Base-by-base conservation (phyloP, 2,113 vertebrate genomes). In the Sakesphorus luctuosus region DNA sequence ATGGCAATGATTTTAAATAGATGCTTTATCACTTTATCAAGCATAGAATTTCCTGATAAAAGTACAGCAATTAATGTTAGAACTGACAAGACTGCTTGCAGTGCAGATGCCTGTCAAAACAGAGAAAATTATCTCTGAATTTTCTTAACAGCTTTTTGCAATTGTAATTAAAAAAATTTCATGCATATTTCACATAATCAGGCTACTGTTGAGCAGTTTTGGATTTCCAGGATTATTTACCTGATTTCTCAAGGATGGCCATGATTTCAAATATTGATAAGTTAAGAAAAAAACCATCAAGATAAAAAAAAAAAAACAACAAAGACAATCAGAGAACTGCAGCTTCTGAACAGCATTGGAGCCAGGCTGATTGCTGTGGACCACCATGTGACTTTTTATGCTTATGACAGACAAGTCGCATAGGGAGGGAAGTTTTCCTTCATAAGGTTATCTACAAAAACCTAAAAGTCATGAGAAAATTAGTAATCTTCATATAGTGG, bases 1-100 rank as follows among this genome's bases (percentile, higher is more conserved):
- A 96, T 72, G 79, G 76, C 65, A 67, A 84, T 46, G 35, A 84
- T 95, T 96, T 96, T 93, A 97, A 96, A 93, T 90, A 91, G 96
- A 90, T 61, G 49, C 53, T 83, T 94, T 94, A 96, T 97, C 86
- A 88, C 65, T 66, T 96, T 94, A 94, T 94, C 87, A 90, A 84
- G 96, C 38, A 88, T 14, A 86, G 65, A 96, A 69, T 89, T 92
- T 96, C 91, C 91, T 90, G 85, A 96, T 94, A 91, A 96, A 95
- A 97, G 55, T 94, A 93, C 17, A 95, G 77, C 36, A 95, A 93
- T 97, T 93, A 97, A 87, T 25, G 12, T 92, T 84, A 95, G 85
- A 97, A 94, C 23, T 89, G 91, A 89, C 55, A 74, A 33, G 91
- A 89, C 40, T 89, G 90, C 85, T 90, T 62, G 84, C 87, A 95